A percentile compares a stretch with the other conserved stretches of the same genome.
Evolutionary conservation across 1,140 invertebrate genomes (phyloP).

Genomic region (Thereuonema tuberculata): DNA sequence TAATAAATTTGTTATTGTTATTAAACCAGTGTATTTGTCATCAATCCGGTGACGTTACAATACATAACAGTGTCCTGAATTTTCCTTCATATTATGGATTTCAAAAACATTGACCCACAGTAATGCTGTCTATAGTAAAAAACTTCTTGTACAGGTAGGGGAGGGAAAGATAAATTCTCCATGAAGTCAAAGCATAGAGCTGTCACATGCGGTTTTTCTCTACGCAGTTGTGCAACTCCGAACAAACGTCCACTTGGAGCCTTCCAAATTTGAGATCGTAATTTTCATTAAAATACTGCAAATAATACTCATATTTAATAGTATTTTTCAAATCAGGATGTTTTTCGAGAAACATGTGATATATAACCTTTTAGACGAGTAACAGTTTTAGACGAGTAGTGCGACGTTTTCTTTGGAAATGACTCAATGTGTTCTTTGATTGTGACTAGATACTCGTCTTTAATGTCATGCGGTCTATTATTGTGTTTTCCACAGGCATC

Average conservation of each 20-base stretch:
- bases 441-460: neutral
- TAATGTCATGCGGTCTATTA: neutral
- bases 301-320: neutral
- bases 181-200: neutral
- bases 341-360: neutral
- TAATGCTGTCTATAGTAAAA: neutral
- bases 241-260: neutral
- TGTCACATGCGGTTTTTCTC: neutral
- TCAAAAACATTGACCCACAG: neutral
- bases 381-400: neutral
- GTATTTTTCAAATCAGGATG: neutral
- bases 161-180: neutral
- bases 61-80: neutral
- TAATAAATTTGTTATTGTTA: too few species aligned
- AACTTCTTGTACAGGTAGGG: neutral
- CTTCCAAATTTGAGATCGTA: neutral
- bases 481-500: neutral
- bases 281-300: neutral
- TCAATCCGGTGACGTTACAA: too few species aligned
- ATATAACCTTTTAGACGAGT: neutral
- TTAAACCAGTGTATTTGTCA: too few species aligned
- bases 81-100: neutral
- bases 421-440: neutral
- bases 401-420: neutral
- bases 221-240: neutral